Evolutionary conservation across 2,888 invertebrate genomes (phyloP).

Genomic region (Drosophila planitibia): DNA sequence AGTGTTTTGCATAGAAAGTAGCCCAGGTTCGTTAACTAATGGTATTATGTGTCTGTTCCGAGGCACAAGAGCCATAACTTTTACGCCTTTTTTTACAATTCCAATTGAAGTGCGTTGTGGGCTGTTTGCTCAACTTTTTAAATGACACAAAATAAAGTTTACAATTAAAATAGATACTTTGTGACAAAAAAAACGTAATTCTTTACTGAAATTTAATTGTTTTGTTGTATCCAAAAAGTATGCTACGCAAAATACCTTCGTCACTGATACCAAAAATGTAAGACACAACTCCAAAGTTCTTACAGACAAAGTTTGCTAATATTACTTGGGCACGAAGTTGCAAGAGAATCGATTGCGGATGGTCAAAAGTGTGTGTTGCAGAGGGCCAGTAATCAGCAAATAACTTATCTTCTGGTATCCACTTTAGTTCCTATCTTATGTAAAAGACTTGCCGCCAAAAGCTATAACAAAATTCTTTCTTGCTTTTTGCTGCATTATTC

Average conservation of each 20-base stretch:
- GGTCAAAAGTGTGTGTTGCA: neutral
- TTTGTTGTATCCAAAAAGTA: neutral
- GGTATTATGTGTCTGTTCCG: slow-evolving; percentile 10
- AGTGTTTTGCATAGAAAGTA: slow-evolving; percentile 38
- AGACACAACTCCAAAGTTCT: neutral
- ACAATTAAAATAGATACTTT: slow-evolving; percentile 1
- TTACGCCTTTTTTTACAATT: neutral
- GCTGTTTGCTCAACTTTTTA: neutral
- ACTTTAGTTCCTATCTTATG: neutral
- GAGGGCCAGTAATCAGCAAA: neutral
- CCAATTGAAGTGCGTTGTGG: neutral
- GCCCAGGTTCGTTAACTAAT: slow-evolving; percentile 2
- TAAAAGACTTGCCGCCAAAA: slow-evolving; percentile 1
- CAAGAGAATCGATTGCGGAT: neutral
- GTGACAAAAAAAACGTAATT: neutral
- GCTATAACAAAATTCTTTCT: neutral
- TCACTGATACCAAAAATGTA: neutral
- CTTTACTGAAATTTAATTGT: neutral
- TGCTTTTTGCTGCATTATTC: neutral
- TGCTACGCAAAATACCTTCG: slow-evolving; percentile 1
- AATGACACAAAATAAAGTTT: slow-evolving; percentile 1
- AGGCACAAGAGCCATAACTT: slow-evolving; percentile 1
- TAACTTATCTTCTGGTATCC: neutral
- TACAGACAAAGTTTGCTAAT: neutral
- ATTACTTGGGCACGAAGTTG: neutral